A percentile compares a stretch with the other conserved stretches of the same genome.
Evolutionary conservation across 2,113 vertebrate genomes (phyloP).

Genomic region (Ciconia boyciana): DNA sequence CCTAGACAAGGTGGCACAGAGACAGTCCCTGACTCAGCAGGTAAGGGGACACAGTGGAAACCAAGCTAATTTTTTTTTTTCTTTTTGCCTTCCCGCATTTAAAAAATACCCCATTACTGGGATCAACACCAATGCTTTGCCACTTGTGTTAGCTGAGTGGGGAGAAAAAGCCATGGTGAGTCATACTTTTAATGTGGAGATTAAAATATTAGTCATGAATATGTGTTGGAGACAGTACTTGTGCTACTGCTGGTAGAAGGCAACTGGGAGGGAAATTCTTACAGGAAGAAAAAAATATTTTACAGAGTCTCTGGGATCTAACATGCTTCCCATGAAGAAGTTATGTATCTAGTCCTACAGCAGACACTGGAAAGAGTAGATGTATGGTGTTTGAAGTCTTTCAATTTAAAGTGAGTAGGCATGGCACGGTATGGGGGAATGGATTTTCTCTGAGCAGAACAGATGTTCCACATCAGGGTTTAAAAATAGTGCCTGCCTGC

Average conservation of each 20-base stretch:
- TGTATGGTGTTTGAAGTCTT: background rate
- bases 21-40: background rate
- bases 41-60: background rate
- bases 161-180: background rate
- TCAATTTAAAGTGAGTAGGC: background rate
- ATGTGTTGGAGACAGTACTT: background rate
- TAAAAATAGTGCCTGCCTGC: conserved; percentile 29
- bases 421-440: background rate
- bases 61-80: background rate
- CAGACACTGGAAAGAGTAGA: background rate
- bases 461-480: background rate
- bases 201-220: background rate
- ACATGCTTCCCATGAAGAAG: background rate
- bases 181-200: background rate
- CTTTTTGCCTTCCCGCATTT: background rate
- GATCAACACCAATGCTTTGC: background rate
- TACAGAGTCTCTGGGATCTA: background rate
- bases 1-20: background rate
- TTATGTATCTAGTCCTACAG: background rate
- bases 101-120: background rate
- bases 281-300: background rate
- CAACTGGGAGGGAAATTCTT: background rate
- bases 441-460: conserved; percentile 17
- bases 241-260: background rate
- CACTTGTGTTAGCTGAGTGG: background rate